Conservation (phyloP, 2,888 invertebrate genomes). For the Catocala nupta region DNA sequence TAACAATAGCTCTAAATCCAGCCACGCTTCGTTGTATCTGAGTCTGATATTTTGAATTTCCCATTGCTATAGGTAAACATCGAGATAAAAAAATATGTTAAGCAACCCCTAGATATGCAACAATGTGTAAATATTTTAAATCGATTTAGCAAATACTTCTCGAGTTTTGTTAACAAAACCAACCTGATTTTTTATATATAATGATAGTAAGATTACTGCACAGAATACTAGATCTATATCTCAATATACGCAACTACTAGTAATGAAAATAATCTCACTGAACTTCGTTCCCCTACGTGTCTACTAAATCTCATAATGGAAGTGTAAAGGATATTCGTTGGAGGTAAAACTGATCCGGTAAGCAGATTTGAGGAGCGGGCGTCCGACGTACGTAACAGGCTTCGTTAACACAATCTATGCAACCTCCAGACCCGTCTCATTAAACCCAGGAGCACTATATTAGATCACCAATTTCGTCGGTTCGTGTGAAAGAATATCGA, state of each 20-base stretch:
- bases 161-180: too few relatives aligned
- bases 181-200: too few relatives aligned
- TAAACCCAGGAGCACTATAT: conserved; percentile 36
- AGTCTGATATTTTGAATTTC: too few relatives aligned
- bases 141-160: too few relatives aligned
- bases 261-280: background rate
- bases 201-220: too few relatives aligned
- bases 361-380: conserved; percentile 63
- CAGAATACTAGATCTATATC: background rate
- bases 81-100: too few relatives aligned
- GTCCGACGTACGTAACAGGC: conserved; percentile 62
- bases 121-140: too few relatives aligned
- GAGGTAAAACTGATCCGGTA: conserved; percentile 58
- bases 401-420: conserved; percentile 69
- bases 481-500: background rate
- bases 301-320: conserved; percentile 1
- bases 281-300: background rate
- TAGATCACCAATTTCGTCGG: conserved; percentile 30
- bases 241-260: background rate
- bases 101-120: too few relatives aligned
- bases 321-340: conserved; percentile 23
- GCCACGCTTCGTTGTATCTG: too few relatives aligned
- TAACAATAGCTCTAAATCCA: too few relatives aligned
- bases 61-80: too few relatives aligned
- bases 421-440: conserved; percentile 52